Conservation (phyloP, 2,888 invertebrate genomes). For the Agrochola litura region DNA sequence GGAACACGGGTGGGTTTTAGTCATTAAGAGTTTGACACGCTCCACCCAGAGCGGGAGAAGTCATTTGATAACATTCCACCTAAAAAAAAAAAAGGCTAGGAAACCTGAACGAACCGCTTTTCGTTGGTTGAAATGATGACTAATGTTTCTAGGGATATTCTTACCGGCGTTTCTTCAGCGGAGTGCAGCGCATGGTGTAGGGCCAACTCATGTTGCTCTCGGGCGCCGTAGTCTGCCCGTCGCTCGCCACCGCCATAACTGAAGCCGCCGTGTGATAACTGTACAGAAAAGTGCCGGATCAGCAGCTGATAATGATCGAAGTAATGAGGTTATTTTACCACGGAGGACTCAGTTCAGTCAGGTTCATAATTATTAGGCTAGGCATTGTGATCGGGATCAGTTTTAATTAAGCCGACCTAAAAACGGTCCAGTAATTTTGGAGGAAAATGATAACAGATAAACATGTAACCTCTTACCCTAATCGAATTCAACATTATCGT, state of each 20-base stretch:
- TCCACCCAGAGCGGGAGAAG: too few relatives aligned
- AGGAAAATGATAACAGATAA: not conserved
- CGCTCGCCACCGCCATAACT: constrained; percentile 91
- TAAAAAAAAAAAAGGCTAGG: too few relatives aligned
- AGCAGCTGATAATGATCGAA: not conserved
- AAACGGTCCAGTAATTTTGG: not conserved
- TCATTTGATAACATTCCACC: too few relatives aligned
- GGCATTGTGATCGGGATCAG: not conserved
- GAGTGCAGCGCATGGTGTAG: constrained; percentile 96
- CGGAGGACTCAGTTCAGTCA: not conserved
- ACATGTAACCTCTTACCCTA: not conserved
- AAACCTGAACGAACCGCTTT: not conserved
- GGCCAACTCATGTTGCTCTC: constrained; percentile 93
- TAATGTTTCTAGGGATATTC: constrained; percentile 39
- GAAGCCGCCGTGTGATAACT: constrained; percentile 92
- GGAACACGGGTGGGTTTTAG: too few relatives aligned
- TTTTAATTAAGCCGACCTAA: not conserved
- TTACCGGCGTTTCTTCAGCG: constrained; percentile 91
- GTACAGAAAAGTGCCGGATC: constrained; percentile 43
- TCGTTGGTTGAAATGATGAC: not conserved
- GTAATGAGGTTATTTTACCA: not conserved
- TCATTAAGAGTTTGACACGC: too few relatives aligned
- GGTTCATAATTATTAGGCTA: not conserved
- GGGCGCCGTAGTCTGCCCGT: constrained; percentile 91
- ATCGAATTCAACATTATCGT: not conserved